phyloP scores from a whole-genome alignment of 2,113 vertebrate species.

The Piaya cayana region DNA sequence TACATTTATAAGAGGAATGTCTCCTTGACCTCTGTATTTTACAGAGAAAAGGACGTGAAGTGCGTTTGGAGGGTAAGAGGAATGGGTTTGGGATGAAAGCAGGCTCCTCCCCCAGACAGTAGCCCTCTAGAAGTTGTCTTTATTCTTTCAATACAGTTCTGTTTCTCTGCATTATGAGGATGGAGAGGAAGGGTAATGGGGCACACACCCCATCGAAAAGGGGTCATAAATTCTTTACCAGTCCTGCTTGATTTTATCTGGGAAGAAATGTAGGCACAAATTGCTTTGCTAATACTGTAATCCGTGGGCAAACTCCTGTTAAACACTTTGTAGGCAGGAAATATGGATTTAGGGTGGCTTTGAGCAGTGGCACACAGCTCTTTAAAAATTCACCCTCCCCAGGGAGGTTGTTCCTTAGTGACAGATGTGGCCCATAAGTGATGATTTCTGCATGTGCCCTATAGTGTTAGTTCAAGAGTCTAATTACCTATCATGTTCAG shows the following conservation, averaged over 20 bases:
- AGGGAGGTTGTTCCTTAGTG: not conserved
- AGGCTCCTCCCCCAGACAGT: not conserved
- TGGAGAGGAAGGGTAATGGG: not conserved
- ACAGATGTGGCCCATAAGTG: not conserved
- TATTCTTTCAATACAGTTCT: not conserved
- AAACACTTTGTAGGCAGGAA: not conserved
- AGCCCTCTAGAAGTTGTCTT: not conserved
- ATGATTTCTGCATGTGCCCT: not conserved
- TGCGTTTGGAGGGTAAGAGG: not conserved
- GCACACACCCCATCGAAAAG: not conserved
- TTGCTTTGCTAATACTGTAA: not conserved
- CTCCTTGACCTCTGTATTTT: not conserved
- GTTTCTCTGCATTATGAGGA: not conserved
- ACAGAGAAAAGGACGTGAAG: not conserved
- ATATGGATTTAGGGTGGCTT: not conserved
- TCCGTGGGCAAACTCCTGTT: not conserved
- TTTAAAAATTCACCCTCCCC: not conserved
- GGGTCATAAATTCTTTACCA: not conserved
- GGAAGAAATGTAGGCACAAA: not conserved
- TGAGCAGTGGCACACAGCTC: not conserved
- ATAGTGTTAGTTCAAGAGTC: not conserved
- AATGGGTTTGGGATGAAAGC: not conserved
- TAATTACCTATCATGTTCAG: not conserved
- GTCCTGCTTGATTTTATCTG: not conserved
- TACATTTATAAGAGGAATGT: not conserved